Percentiles rank a stretch among this genome's conserved stretches.
phyloP scores from a whole-genome alignment of 2,888 invertebrate genomes.

The Athetis lepigone region DNA sequence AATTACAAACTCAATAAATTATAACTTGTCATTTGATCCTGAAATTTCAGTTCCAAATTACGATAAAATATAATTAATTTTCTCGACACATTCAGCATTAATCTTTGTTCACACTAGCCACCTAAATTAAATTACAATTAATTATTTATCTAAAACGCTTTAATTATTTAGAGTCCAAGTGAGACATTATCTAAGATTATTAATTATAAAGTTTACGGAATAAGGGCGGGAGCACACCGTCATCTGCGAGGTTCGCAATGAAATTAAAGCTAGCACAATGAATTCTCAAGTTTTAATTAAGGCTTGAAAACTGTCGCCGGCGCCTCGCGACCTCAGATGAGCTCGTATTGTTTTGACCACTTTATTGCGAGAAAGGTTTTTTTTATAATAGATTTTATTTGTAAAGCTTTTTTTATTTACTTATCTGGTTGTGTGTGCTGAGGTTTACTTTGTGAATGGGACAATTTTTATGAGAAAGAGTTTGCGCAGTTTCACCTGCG shows the following conservation, averaged over 20 bases:
- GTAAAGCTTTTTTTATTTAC: constrained; percentile 8
- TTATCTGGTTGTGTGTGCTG: too few species aligned
- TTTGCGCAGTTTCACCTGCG: too few species aligned
- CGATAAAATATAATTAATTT: constrained; percentile 3
- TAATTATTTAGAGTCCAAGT: constrained; percentile 53
- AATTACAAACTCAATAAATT: too few species aligned
- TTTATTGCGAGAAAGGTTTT: constrained; percentile 48
- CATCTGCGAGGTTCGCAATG: constrained; percentile 70
- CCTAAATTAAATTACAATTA: constrained; percentile 18
- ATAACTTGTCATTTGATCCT: too few species aligned
- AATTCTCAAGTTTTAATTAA: constrained; percentile 84
- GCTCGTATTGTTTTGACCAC: constrained; percentile 55
- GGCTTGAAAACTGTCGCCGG: constrained; percentile 70
- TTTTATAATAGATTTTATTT: constrained; percentile 26
- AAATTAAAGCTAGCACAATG: constrained; percentile 75
- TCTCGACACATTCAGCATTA: too few species aligned
- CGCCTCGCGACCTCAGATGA: constrained; percentile 52
- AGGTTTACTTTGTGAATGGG: too few species aligned
- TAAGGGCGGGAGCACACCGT: constrained; percentile 58
- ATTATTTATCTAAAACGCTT: constrained; percentile 18
- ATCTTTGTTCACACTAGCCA: too few species aligned
- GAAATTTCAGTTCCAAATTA: too few species aligned
- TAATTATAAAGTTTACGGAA: constrained; percentile 65
- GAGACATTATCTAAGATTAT: constrained; percentile 60
- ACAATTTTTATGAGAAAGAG: too few species aligned